A percentile compares a stretch with the other conserved stretches of the same genome.
Evolutionary conservation across 2,888 invertebrate species (phyloP).

Genomic region (Hirtodrosophila histrioides): DNA sequence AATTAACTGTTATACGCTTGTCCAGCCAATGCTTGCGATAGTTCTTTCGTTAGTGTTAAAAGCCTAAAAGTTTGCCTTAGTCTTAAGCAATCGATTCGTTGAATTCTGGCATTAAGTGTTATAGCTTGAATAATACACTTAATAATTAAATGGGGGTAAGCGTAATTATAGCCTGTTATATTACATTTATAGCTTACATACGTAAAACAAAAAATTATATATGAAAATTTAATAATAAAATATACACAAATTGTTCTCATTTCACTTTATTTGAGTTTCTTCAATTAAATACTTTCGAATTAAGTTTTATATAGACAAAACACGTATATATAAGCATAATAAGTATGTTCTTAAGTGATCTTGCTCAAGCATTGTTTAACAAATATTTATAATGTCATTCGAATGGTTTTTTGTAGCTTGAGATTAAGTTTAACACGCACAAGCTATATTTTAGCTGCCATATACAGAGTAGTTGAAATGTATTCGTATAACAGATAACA

Average conservation of each 20-base stretch:
- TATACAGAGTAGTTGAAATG: not conserved
- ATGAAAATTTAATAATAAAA: constrained; percentile 23
- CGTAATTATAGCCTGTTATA: constrained; percentile 61
- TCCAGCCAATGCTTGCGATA: constrained; percentile 36
- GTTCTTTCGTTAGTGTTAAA: constrained; percentile 27
- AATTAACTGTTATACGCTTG: constrained; percentile 63
- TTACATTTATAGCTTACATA: constrained; percentile 37
- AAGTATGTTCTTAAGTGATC: constrained; percentile 6
- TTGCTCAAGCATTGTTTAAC: constrained; percentile 13
- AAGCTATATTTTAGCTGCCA: not conserved
- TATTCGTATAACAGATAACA: constrained; percentile 8
- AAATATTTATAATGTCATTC: constrained; percentile 16
- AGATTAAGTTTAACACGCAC: constrained; percentile 8
- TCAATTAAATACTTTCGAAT: constrained; percentile 12
- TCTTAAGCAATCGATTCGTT: constrained; percentile 42
- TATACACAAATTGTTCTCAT: not conserved
- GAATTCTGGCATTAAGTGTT: constrained; percentile 52
- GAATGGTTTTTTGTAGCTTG: constrained; percentile 1
- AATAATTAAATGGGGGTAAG: constrained; percentile 62
- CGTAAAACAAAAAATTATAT: constrained; percentile 19
- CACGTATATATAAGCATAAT: constrained; percentile 4
- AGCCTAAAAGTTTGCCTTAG: constrained; percentile 70
- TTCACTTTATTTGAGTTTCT: constrained; percentile 37
- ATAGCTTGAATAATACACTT: constrained; percentile 27
- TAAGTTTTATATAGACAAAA: constrained; percentile 11